Evolutionary conservation across 2,888 invertebrate genomes (phyloP), one percentile per base, ranked within the genome.

Genomic region (Chrysolina oricalcia): DNA sequence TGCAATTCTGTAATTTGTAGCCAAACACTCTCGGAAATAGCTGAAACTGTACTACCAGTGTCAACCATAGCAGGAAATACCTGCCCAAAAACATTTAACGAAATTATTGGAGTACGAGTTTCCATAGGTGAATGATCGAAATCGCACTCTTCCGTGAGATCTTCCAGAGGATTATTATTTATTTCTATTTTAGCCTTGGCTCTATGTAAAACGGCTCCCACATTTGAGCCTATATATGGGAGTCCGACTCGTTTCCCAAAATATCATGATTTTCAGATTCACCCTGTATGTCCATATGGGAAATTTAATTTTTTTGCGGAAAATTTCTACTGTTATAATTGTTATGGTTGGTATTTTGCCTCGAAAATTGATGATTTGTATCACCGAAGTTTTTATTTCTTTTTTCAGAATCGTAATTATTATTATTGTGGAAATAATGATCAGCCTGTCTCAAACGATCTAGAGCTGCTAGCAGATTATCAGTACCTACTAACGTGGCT

Each of bases 11-110:
- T 9, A 19, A 77, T 23, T 48, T 67, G 67, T 6, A 21, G 40
- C 77, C 75, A 77, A 2, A 73, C 70, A n/a, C 71, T 41, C 1
- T 71, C 63, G 4, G 59, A 62, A 1, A 71, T 50, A 8, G 27
- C 46, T 11, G 67, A 72, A n/a, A 77, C 50, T 35, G 70, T 66
- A 13, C 56, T 66, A 2, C 77, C 74, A 15, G 23, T 62, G 62
- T 62, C 62, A 11, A 62, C 62, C 15, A 62, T 13, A 8, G 62
- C 27, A 0, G 21, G 15, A 23, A 62, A 62, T n/a, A 13, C 15
- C 6, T 23, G 15, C 6, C 15, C 62, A 62, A 13, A 62, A 10
- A 62, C 1, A 19, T 35, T 62, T 21, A 62, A n/a, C 3, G 62
- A 5, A 23, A 62, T 62, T 23, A 62, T 11, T 62, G 62, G 62